A percentile compares a stretch with the other conserved stretches of the same genome.
These are phyloP conservation scores for Orthosia gracilis DNA, from an alignment of 2,888 invertebrate species.

Conservation along the genomic window DNA sequence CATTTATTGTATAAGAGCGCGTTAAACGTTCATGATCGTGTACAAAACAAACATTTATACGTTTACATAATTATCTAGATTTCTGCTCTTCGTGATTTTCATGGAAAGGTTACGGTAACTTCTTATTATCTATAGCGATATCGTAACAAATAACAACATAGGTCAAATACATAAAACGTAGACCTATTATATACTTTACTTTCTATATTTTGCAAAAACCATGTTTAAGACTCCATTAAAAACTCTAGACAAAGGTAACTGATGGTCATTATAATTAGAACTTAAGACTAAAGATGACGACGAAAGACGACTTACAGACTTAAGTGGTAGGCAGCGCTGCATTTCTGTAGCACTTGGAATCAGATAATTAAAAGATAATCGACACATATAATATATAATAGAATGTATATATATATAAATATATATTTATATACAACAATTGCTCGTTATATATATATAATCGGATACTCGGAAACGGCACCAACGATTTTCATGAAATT, in stretches of 20 bases:
- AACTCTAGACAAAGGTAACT: background rate
- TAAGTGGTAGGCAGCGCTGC: background rate
- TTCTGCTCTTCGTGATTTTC: background rate
- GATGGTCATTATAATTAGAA: background rate
- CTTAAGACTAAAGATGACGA: too few relatives aligned
- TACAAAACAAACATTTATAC: slow-evolving; percentile 12
- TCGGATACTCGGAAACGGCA: too few relatives aligned
- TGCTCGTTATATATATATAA: too few relatives aligned
- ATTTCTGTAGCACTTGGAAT: background rate
- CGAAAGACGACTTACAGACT: too few relatives aligned
- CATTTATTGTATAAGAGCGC: background rate
- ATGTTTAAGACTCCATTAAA: background rate
- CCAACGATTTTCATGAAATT: too few relatives aligned
- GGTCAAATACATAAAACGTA: background rate
- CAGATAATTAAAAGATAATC: background rate
- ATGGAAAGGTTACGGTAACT: background rate
- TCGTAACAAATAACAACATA: background rate
- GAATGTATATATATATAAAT: too few relatives aligned
- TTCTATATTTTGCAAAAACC: too few relatives aligned
- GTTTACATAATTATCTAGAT: background rate
- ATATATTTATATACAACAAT: too few relatives aligned
- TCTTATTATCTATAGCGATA: background rate
- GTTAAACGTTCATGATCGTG: background rate
- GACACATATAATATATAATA: too few relatives aligned
- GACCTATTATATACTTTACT: too few relatives aligned